Evolutionary conservation across 1,140 invertebrate genomes (phyloP).

Genomic region (Frieseomelitta varia): DNA sequence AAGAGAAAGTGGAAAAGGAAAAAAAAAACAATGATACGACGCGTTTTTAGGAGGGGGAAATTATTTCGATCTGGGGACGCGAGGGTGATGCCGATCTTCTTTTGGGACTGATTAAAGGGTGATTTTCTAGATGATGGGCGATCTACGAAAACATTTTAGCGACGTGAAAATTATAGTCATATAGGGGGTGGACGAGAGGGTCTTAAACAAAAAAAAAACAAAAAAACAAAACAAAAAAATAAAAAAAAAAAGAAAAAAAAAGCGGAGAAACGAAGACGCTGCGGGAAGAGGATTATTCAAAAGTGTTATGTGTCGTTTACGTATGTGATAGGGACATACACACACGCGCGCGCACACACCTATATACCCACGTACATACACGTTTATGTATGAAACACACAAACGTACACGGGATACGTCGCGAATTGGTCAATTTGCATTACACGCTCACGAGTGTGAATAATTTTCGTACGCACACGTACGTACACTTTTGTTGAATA

Average conservation of each 20-base stretch:
- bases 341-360: conserved; percentile 24
- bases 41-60: background rate
- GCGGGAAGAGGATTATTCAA: conserved; percentile 49
- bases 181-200: conserved; percentile 18
- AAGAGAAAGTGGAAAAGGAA: background rate
- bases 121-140: conserved; percentile 36
- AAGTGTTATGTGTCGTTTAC: conserved; percentile 68
- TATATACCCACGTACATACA: conserved; percentile 15
- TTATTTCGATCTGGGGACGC: conserved; percentile 17
- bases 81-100: conserved; percentile 53
- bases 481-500: conserved; percentile 56
- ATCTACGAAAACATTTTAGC: conserved; percentile 48
- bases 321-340: conserved; percentile 66
- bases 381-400: background rate
- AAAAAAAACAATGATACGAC: background rate
- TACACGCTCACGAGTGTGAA: conserved; percentile 50
- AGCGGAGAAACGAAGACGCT: conserved; percentile 20
- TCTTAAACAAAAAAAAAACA: background rate
- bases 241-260: conserved; percentile 3
- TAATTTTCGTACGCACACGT: conserved; percentile 46
- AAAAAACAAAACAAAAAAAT: too few species aligned
- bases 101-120: conserved; percentile 32
- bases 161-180: conserved; percentile 56
- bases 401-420: conserved; percentile 25
- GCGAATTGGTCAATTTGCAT: conserved; percentile 34